Conservation (phyloP, 2,888 invertebrate genomes). For the Caradrina clavipalpis region DNA sequence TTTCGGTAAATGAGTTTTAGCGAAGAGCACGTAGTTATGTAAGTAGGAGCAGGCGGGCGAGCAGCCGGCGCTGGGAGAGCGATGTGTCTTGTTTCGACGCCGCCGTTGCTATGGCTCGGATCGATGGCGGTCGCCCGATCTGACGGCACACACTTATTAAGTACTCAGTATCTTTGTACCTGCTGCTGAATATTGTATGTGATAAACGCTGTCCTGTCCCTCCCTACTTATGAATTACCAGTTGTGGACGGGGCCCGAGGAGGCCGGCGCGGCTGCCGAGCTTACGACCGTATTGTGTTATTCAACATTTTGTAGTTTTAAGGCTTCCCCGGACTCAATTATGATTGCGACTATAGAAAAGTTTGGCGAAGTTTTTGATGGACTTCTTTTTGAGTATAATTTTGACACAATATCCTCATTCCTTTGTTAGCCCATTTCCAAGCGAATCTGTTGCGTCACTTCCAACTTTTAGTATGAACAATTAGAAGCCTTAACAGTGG, state of each 20-base stretch:
- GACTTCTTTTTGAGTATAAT: conserved; percentile 36
- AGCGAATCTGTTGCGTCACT: conserved; percentile 33
- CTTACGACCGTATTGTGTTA: conserved; percentile 15
- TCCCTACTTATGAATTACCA: conserved; percentile 38
- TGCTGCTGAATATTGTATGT: conserved; percentile 61
- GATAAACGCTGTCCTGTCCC: conserved; percentile 52
- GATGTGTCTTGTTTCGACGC: conserved; percentile 58
- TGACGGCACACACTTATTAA: conserved; percentile 61
- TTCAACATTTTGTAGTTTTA: conserved; percentile 26
- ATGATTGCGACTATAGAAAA: conserved; percentile 15
- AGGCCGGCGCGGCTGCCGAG: conserved; percentile 17
- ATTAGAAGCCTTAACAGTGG: conserved; percentile 18
- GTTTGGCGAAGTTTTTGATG: conserved; percentile 24
- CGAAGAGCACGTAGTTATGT: conserved; percentile 59
- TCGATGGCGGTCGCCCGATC: conserved; percentile 59
- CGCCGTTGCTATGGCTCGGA: conserved; percentile 60
- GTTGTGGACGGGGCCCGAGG: conserved; percentile 14
- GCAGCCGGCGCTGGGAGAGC: conserved; percentile 44
- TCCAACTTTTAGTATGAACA: conserved; percentile 26
- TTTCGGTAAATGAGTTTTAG: conserved; percentile 73
- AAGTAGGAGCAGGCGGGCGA: conserved; percentile 55
- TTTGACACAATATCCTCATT: conserved; percentile 28
- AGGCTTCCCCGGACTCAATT: conserved; percentile 7
- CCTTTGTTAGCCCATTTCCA: conserved; percentile 32
- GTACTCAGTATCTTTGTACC: conserved; percentile 56